These are phyloP conservation scores for Bovichtus variegatus DNA, from an alignment of 2,797 vertebrate genomes.

Conservation along the genomic window DNA sequence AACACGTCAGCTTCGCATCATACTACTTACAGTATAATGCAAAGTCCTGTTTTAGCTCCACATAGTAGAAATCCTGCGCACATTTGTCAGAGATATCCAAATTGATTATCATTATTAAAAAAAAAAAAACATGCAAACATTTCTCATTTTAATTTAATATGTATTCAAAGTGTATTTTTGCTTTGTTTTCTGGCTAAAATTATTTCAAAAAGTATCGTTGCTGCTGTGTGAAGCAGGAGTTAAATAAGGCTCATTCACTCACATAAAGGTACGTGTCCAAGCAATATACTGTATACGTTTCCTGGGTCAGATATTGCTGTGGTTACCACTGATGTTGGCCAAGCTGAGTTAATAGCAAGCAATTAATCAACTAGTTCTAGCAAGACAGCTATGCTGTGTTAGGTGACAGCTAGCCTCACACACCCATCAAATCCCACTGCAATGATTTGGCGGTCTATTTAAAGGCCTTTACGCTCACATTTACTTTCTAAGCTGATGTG, in stretches of 20 bases:
- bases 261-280: constrained; percentile 5
- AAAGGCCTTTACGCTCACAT: constrained; percentile 47
- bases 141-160: background rate
- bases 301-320: constrained; percentile 39
- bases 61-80: constrained; percentile 55
- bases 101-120: constrained; percentile 18
- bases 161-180: background rate
- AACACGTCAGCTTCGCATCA: constrained; percentile 29
- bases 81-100: constrained; percentile 30
- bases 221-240: background rate
- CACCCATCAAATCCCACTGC: constrained; percentile 29
- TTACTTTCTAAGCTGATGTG: constrained; percentile 35
- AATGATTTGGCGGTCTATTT: constrained; percentile 55
- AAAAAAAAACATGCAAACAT: no score
- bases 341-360: constrained; percentile 15
- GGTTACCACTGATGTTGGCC: constrained; percentile 11
- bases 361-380: constrained; percentile 25
- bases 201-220: background rate
- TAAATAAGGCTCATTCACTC: background rate
- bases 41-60: constrained; percentile 50
- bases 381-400: constrained; percentile 48
- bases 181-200: constrained; percentile 17
- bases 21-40: constrained; percentile 21
- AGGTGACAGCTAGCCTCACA: constrained; percentile 43
- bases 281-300: background rate